phyloP scores from a whole-genome alignment of 2,113 vertebrate genomes.

The Zootoca vivipara region DNA sequence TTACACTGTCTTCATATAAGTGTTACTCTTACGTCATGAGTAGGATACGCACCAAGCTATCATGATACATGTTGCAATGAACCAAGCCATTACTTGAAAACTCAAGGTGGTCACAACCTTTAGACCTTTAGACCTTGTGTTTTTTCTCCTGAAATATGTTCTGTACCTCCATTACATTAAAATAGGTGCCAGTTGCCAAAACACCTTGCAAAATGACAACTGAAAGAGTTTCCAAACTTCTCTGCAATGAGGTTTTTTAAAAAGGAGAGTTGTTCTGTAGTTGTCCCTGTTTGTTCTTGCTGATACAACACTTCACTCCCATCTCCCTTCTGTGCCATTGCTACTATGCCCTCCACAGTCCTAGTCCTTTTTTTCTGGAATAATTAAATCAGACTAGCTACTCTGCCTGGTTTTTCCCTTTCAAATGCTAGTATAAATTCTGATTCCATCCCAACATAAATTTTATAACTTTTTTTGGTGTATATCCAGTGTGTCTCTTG shows the following conservation, averaged over 20 bases:
- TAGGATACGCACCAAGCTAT: not conserved
- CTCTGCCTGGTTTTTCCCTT: not conserved
- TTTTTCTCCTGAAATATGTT: not conserved
- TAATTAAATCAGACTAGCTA: not conserved
- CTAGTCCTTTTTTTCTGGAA: not conserved
- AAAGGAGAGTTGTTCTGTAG: no score
- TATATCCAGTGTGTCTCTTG: no score
- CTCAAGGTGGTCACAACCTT: not conserved
- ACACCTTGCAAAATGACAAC: not conserved
- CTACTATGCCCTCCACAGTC: not conserved
- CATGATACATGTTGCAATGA: no score
- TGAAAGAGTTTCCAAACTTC: not conserved
- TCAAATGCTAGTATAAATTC: not conserved
- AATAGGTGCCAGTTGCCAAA: not conserved
- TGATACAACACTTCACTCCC: not conserved
- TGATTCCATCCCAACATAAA: not conserved
- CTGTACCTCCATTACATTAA: conserved; percentile 19
- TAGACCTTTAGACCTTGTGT: not conserved
- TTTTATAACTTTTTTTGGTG: not conserved
- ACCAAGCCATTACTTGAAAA: not conserved
- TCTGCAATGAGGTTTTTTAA: no score
- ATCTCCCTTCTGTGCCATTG: not conserved
- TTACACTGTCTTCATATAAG: not conserved
- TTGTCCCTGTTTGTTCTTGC: not conserved
- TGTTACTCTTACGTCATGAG: not conserved